A percentile compares a stretch with the other conserved stretches of the same genome.
These are phyloP conservation scores for Galerucella calmariensis DNA, from an alignment of 2,888 invertebrate species.

Conservation along the genomic window DNA sequence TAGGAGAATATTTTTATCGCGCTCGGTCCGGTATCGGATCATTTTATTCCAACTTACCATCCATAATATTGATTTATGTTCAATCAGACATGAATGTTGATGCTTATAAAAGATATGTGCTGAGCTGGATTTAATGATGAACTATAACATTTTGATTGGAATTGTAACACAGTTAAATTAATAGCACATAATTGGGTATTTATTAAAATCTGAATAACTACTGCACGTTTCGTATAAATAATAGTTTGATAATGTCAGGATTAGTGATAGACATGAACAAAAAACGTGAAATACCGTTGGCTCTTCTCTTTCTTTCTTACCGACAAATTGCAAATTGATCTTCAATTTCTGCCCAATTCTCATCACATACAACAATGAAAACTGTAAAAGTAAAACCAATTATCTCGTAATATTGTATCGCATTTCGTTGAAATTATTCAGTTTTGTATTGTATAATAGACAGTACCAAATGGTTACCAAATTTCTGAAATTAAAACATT, in stretches of 20 bases:
- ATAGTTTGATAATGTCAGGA: neutral
- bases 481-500: too few species aligned
- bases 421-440: too few species aligned
- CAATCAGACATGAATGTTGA: neutral
- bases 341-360: neutral
- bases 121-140: neutral
- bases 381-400: neutral
- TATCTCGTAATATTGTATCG: too few species aligned
- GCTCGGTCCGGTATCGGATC: neutral
- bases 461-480: too few species aligned
- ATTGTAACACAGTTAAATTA: neutral
- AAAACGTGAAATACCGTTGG: constrained; percentile 26
- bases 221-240: constrained; percentile 17
- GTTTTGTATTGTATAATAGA: too few species aligned
- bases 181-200: neutral
- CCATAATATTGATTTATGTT: neutral
- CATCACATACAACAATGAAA: neutral
- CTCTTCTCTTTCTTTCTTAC: neutral
- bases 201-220: constrained; percentile 12
- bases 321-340: neutral
- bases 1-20: too few species aligned
- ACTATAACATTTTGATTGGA: neutral
- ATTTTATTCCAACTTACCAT: neutral
- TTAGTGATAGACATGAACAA: constrained; percentile 18
- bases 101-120: neutral